Evolutionary conservation across 2,888 invertebrate genomes (phyloP).

Genomic region (Bellardia pandia): DNA sequence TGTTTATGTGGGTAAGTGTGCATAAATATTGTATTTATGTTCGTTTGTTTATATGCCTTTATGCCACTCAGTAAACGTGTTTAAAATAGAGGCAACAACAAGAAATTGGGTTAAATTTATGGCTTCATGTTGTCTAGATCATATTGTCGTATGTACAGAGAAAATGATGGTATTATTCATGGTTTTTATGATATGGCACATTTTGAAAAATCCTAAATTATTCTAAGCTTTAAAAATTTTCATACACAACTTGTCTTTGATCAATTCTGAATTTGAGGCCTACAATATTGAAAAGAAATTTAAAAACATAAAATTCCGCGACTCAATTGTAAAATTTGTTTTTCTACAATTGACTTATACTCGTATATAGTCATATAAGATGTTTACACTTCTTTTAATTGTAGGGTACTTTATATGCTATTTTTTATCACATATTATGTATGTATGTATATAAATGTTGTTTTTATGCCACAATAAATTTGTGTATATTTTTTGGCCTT

Average conservation of each 20-base stretch:
- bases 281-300: too few species aligned
- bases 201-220: too few species aligned
- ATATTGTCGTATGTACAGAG: neutral
- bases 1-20: neutral
- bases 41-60: neutral
- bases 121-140: slow-evolving; percentile 37
- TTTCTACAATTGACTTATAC: too few species aligned
- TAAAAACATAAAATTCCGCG: too few species aligned
- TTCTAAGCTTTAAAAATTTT: too few species aligned
- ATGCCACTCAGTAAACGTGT: slow-evolving; percentile 20
- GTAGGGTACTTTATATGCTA: neutral
- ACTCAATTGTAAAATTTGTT: too few species aligned
- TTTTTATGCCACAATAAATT: neutral
- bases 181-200: neutral
- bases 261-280: too few species aligned
- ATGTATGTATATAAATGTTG: neutral
- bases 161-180: neutral
- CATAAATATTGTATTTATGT: neutral
- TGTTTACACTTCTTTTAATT: neutral
- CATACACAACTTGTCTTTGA: too few species aligned
- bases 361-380: too few species aligned
- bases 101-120: slow-evolving; percentile 48
- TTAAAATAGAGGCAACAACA: slow-evolving; percentile 19
- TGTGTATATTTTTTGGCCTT: neutral
- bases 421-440: neutral